phyloP scores from a whole-genome alignment of 2,888 invertebrate species.

The Drosophila hamatofila region DNA sequence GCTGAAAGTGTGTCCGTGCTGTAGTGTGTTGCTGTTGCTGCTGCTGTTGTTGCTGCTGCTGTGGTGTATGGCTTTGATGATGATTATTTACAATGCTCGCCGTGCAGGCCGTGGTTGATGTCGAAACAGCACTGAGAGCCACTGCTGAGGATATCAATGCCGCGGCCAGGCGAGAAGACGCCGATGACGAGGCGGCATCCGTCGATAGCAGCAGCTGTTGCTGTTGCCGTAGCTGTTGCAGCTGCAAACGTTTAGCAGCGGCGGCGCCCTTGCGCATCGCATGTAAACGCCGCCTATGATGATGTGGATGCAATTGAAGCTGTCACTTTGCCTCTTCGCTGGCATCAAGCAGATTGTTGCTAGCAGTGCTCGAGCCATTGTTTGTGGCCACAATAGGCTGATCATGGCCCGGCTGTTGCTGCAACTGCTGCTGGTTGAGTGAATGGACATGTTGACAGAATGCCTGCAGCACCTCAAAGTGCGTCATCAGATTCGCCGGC shows the following conservation, averaged over 20 bases:
- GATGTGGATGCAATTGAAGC: constrained; percentile 80
- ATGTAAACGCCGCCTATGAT: constrained; percentile 81
- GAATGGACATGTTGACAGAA: constrained; percentile 86
- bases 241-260: constrained; percentile 67
- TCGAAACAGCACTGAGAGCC: constrained; percentile 66
- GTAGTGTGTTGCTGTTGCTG: constrained; percentile 24
- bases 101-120: constrained; percentile 55
- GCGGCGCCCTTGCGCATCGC: constrained; percentile 77
- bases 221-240: constrained; percentile 72
- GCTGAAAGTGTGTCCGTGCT: constrained; percentile 23
- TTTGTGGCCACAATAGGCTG: constrained; percentile 64
- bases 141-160: constrained; percentile 73
- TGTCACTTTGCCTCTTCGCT: constrained; percentile 85
- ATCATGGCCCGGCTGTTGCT: constrained; percentile 61
- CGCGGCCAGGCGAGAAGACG: constrained; percentile 76
- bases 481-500: constrained; percentile 88
- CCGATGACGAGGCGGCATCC: constrained; percentile 64
- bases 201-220: constrained; percentile 64
- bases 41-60: constrained; percentile 42
- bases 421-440: constrained; percentile 75
- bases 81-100: constrained; percentile 82
- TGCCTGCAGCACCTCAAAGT: constrained; percentile 91
- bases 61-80: constrained; percentile 78
- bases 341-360: constrained; percentile 72
- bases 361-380: constrained; percentile 63